Evolutionary conservation across 23 tunicate genomes (phyloP).

Genomic region (Trididemnum miniatum): DNA sequence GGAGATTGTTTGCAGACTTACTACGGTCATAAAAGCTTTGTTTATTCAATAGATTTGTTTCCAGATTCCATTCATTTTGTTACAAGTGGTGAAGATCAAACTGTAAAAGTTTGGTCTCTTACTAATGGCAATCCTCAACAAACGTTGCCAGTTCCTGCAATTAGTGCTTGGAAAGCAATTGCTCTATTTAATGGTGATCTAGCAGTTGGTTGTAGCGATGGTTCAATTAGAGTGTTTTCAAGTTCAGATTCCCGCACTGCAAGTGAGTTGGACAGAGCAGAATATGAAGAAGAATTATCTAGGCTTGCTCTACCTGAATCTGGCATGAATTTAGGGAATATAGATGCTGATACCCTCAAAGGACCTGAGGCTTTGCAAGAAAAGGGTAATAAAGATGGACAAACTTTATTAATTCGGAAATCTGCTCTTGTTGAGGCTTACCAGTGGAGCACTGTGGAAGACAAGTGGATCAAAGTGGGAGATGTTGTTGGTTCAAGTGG

Average conservation of each 20-base stretch:
- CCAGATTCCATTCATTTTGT: constrained; percentile 33
- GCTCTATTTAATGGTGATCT: constrained; percentile 60
- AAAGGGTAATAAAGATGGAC: constrained; percentile 85
- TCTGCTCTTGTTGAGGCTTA: constrained; percentile 68
- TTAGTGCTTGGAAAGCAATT: constrained; percentile 67
- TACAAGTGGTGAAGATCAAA: constrained; percentile 68
- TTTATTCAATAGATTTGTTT: constrained; percentile 55
- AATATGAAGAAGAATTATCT: constrained; percentile 68
- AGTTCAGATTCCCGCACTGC: constrained; percentile 36
- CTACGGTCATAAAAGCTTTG: constrained; percentile 79
- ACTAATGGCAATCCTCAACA: constrained; percentile 32
- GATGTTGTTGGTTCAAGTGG: constrained; percentile 74
- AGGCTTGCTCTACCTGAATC: constrained; percentile 31
- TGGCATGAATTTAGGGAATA: constrained; percentile 43
- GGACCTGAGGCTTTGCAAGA: constrained; percentile 46
- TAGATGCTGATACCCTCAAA: constrained; percentile 40
- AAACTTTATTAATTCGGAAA: constrained; percentile 64
- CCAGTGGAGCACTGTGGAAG: constrained; percentile 70
- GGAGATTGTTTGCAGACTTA: constrained; percentile 70
- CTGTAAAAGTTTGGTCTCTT: constrained; percentile 54
- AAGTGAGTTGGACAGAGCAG: constrained; percentile 38
- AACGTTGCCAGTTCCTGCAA: constrained; percentile 56
- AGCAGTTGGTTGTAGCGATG: constrained; percentile 83
- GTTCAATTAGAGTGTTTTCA: constrained; percentile 71
- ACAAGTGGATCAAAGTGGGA: constrained; percentile 83